Evolutionary conservation across 2,113 vertebrate genomes (phyloP).

Genomic region (Tonatia bakeri): DNA sequence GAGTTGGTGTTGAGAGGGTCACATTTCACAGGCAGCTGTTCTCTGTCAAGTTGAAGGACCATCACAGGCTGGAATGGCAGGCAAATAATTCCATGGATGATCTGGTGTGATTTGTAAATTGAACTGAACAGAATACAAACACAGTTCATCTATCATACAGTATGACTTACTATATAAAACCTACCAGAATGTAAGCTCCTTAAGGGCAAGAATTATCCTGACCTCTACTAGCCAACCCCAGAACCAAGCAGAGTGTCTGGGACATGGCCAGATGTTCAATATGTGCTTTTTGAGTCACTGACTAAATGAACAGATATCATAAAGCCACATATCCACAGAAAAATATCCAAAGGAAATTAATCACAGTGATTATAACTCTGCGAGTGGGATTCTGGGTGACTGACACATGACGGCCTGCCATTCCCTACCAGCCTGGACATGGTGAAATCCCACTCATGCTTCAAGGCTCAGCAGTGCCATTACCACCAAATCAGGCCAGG

Average conservation of each 20-base stretch:
- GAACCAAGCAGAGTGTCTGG: neutral
- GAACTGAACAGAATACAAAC: neutral
- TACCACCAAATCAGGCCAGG: neutral
- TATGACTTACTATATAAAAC: neutral
- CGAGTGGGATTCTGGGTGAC: neutral
- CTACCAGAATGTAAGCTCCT: neutral
- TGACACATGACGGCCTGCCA: neutral
- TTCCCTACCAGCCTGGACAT: neutral
- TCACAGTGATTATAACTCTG: neutral
- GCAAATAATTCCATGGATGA: neutral
- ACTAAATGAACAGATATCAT: neutral
- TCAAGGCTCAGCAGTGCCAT: neutral
- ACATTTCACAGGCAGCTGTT: constrained; percentile 20
- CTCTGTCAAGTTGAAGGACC: constrained; percentile 32
- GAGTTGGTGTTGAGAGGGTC: neutral
- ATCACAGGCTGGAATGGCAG: neutral
- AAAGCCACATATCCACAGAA: neutral
- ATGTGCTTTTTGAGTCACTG: neutral
- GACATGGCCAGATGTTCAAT: neutral
- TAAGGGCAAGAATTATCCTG: neutral
- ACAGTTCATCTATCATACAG: neutral
- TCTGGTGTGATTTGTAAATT: neutral
- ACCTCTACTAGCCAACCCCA: neutral
- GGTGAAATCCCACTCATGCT: neutral
- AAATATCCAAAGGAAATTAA: constrained; percentile 23